Evolutionary conservation across 2,888 invertebrate species (phyloP).

Genomic region (Athalia circularis): DNA sequence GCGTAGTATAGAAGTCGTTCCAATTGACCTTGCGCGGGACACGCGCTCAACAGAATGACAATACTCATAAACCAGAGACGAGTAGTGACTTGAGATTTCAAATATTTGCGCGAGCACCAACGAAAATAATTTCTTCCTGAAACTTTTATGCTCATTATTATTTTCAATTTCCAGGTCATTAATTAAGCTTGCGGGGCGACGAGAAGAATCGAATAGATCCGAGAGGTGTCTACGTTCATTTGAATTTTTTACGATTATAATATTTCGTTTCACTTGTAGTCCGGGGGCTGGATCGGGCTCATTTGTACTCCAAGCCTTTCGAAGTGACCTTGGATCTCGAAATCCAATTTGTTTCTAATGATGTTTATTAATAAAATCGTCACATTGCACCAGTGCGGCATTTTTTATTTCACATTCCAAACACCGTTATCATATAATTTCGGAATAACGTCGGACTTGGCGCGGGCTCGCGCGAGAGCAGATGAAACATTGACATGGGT

Average conservation of each 20-base stretch:
- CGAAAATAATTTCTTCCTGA: not conserved
- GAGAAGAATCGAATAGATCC: conserved; percentile 35
- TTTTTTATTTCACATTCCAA: not conserved
- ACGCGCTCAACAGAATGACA: too few species aligned
- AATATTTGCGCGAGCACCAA: too few species aligned
- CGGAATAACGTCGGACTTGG: too few species aligned
- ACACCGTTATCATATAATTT: too few species aligned
- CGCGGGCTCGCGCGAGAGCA: too few species aligned
- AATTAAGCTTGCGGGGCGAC: conserved; percentile 15
- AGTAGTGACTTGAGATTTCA: too few species aligned
- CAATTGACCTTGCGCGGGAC: too few species aligned
- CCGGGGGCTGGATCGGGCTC: conserved; percentile 51
- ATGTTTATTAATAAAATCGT: not conserved
- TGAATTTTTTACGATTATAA: not conserved
- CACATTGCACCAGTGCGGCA: too few species aligned
- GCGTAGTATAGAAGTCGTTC: too few species aligned
- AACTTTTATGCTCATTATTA: conserved; percentile 1
- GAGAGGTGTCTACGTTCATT: conserved; percentile 35
- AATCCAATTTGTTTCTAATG: conserved; percentile 1
- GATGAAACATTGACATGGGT: too few species aligned
- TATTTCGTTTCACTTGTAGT: conserved; percentile 26
- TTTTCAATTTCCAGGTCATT: conserved; percentile 37
- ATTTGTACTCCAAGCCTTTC: conserved; percentile 50
- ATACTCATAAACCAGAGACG: not conserved
- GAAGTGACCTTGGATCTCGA: conserved; percentile 32